phyloP scores from a whole-genome alignment of 2,113 vertebrate genomes.

The Anolis carolinensis region DNA sequence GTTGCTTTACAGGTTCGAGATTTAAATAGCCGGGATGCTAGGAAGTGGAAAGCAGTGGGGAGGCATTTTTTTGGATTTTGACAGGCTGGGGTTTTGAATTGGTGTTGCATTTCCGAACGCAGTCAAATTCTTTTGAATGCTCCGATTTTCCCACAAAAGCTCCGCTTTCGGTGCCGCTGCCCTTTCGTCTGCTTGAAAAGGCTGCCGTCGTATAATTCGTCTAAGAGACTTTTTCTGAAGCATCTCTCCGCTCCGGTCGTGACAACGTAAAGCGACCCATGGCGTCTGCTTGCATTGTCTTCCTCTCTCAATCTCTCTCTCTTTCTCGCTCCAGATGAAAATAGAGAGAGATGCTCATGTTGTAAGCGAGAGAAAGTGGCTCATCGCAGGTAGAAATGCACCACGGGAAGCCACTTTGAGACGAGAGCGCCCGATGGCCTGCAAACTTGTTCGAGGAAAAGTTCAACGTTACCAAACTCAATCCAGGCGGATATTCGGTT shows the following conservation, averaged over 20 bases:
- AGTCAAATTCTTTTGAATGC: constrained; percentile 47
- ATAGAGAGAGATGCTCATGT: constrained; percentile 2
- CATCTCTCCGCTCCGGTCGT: neutral
- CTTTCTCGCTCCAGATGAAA: neutral
- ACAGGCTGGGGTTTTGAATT: constrained; percentile 31
- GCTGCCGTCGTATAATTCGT: neutral
- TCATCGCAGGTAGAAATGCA: neutral
- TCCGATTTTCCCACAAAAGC: neutral
- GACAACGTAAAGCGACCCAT: neutral
- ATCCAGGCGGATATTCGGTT: neutral
- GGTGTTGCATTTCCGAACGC: constrained; percentile 6
- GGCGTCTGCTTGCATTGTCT: neutral
- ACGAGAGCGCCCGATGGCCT: neutral
- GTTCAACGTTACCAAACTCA: no score
- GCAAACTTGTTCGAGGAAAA: neutral
- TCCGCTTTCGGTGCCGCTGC: neutral
- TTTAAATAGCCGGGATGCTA: neutral
- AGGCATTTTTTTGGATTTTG: constrained; percentile 20
- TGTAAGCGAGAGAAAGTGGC: neutral
- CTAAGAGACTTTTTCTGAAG: neutral
- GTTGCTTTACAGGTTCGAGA: constrained; percentile 3
- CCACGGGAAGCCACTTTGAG: neutral
- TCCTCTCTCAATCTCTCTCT: neutral
- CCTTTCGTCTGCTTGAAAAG: neutral
- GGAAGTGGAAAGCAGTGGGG: constrained; percentile 25